Conservation (phyloP, 1,140 invertebrate genomes). For the Pemphigus obesinymphae region DNA sequence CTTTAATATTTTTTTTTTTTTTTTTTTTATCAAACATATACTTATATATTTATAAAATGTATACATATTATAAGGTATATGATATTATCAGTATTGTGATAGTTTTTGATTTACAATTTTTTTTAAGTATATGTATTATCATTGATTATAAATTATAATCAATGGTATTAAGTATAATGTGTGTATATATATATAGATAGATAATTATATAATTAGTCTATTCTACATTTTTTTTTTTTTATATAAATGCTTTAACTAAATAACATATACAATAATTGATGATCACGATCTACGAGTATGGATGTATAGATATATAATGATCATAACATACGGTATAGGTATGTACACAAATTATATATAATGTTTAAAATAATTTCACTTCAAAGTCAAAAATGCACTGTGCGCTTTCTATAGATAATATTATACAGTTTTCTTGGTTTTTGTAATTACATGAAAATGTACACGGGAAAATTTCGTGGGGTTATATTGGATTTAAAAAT, state of each 20-base stretch:
- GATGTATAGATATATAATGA: too few relatives aligned
- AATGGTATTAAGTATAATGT: too few relatives aligned
- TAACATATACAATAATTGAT: background rate
- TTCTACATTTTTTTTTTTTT: background rate
- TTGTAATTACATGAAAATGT: background rate
- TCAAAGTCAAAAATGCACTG: background rate
- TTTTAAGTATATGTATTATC: background rate
- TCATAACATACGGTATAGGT: background rate
- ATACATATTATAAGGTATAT: background rate
- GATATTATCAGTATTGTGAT: background rate
- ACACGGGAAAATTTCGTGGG: background rate
- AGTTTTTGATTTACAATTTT: background rate
- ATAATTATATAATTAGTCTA: background rate
- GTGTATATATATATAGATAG: too few relatives aligned
- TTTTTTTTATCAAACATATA: conserved; percentile 2
- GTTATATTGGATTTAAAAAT: background rate
- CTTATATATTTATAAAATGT: conserved; percentile 8
- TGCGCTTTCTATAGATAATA: conserved; percentile 14
- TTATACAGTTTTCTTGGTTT: background rate
- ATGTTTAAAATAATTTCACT: conserved; percentile 3
- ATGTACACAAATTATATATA: background rate
- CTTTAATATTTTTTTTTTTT: background rate
- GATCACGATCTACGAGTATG: background rate
- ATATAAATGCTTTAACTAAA: conserved; percentile 1
- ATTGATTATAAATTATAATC: too few relatives aligned